Conservation (phyloP, 1,140 invertebrate species). For the Heliconius eleuchia region DNA sequence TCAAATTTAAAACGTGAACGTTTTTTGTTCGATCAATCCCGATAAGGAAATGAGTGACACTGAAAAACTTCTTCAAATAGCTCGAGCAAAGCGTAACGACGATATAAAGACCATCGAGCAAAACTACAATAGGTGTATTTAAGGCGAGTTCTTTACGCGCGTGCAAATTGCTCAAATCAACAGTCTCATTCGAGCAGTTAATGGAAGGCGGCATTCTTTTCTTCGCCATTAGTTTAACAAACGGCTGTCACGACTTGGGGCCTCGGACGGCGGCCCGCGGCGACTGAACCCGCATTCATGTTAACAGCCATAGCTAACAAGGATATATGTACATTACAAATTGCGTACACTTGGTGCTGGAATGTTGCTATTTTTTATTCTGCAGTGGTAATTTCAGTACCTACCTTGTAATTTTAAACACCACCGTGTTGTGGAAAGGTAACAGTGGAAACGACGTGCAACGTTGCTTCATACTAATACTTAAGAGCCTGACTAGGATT, state of each 20-base stretch:
- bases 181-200: slow-evolving; percentile 58
- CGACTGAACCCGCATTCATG: slow-evolving; percentile 39
- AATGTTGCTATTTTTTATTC: slow-evolving; percentile 32
- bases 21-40: slow-evolving; percentile 24
- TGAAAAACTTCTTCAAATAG: slow-evolving; percentile 40
- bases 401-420: slow-evolving; percentile 22
- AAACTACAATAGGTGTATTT: slow-evolving; percentile 41
- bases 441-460: neutral
- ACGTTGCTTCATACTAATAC: neutral
- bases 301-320: slow-evolving; percentile 52
- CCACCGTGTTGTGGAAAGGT: neutral
- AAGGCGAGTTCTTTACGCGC: slow-evolving; percentile 60
- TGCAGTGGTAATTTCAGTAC: slow-evolving; percentile 15
- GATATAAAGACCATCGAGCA: slow-evolving; percentile 31
- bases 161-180: slow-evolving; percentile 70
- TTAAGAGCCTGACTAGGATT: neutral
- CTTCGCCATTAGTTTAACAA: slow-evolving; percentile 71
- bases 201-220: slow-evolving; percentile 68
- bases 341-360: slow-evolving; percentile 35
- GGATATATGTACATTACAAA: slow-evolving; percentile 40
- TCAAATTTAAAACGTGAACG: neutral
- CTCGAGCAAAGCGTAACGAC: slow-evolving; percentile 38
- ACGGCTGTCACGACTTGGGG: slow-evolving; percentile 70
- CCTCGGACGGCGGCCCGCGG: slow-evolving; percentile 44
- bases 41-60: slow-evolving; percentile 37